Evolutionary conservation across 2,888 invertebrate species (phyloP), one percentile per base, ranked within the genome.

Genomic region (Nymphalis urticae): DNA sequence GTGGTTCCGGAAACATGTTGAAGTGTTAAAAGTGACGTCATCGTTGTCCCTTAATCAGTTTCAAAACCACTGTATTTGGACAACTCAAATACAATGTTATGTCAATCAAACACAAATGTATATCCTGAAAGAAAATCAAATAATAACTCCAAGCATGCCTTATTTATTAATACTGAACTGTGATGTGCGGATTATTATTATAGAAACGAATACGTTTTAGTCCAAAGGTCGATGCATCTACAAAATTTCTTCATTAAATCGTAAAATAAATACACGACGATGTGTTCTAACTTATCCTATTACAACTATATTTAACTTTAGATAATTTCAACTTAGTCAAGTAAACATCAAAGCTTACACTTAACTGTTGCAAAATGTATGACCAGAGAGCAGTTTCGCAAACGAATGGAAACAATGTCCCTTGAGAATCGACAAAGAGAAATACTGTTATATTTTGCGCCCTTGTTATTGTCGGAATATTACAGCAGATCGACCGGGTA

Each of bases 341-440:
- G 17, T 32, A 32, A 8, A 56, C 32, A 56, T 56, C 56, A 62
- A 62, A 56, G 62, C 19, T 47, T 54, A 36, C 27, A 32, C 62
- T 66, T 66, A 71, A 51, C 60, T 66, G 62, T 54, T 63, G 51
- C 53, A 66, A 73, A 71, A 70, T 68, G 58, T 69, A 69, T 71
- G 66, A 61, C 50, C 62, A 68, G 66, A 61, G 70, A 70, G 64
- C 67, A 47, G 61, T 62, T 61, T 48, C 62, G 19, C 53, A 70
- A 68, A 54, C 62, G 62, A 63, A 66, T 62, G 48, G 56, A 58
- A 67, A 72, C 65, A 66, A 66, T 59, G 60, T 65, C 71, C 66
- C 68, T 60, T 47, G 69, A 54, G 69, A 67, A 36, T 53, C 50
- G 62, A 61, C 68, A 59, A 62, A 71, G 64, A 68, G 69, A 54